A percentile compares a stretch with the other conserved stretches of the same genome.
Conservation (phyloP, 2,888 invertebrate genomes). For the Pachliopta kotzebuea region DNA sequence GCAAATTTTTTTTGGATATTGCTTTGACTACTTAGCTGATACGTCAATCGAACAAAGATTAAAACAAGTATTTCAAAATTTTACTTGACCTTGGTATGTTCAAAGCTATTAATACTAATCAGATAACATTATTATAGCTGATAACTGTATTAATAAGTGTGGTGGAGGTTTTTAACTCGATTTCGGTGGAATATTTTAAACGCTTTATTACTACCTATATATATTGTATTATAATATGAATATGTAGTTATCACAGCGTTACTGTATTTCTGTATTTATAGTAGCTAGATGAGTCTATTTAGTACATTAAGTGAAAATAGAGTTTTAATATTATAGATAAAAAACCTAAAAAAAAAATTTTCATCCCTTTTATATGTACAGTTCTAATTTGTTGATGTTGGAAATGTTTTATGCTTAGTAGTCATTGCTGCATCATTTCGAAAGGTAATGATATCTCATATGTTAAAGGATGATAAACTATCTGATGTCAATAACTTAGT, state of each 20-base stretch:
- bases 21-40: too few relatives aligned
- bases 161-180: neutral
- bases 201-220: too few relatives aligned
- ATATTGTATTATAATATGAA: too few relatives aligned
- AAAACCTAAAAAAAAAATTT: neutral
- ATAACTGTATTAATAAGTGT: neutral
- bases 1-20: too few relatives aligned
- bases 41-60: neutral
- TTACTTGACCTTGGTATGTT: conserved; percentile 9
- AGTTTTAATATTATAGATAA: too few relatives aligned
- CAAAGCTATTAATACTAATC: conserved; percentile 20
- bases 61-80: too few relatives aligned
- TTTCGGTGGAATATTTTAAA: neutral
- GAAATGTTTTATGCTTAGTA: conserved; percentile 5
- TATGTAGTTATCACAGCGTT: too few relatives aligned
- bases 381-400: neutral
- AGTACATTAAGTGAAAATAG: too few relatives aligned
- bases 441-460: conserved; percentile 24
- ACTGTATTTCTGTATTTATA: too few relatives aligned
- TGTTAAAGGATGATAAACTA: conserved; percentile 28
- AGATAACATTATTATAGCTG: conserved; percentile 11
- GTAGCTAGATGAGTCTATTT: too few relatives aligned
- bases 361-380: neutral
- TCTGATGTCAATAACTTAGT: conserved; percentile 24
- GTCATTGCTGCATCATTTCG: conserved; percentile 20